Conservation (phyloP, 2,797 vertebrate genomes). For the Coracias cyanogaster region DNA sequence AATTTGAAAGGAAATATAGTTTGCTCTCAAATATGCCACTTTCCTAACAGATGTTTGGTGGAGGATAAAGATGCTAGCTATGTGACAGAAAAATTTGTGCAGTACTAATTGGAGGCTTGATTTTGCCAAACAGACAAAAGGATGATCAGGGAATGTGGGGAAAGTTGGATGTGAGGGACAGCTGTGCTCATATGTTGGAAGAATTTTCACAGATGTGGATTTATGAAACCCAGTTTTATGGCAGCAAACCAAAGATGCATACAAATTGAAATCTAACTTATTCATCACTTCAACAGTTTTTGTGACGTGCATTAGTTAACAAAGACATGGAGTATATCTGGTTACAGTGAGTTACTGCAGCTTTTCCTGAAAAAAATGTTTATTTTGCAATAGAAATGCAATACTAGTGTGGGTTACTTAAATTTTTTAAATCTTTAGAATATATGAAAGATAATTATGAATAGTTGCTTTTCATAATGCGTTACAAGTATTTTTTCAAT, state of each 20-base stretch:
- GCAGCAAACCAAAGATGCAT: slow-evolving; percentile 26
- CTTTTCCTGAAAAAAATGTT: background rate
- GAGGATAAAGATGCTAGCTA: background rate
- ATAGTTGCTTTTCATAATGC: background rate
- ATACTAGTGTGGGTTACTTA: background rate
- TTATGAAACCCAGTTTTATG: slow-evolving; percentile 36
- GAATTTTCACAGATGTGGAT: slow-evolving; percentile 42
- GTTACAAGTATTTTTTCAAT: background rate
- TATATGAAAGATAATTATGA: background rate
- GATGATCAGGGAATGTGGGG: slow-evolving; percentile 9
- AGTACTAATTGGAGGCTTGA: slow-evolving; percentile 16
- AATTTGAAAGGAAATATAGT: slow-evolving; percentile 18
- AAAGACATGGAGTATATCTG: background rate
- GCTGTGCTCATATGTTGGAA: slow-evolving; percentile 33
- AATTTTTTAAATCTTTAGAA: background rate
- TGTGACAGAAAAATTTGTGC: background rate
- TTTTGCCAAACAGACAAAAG: slow-evolving; percentile 45
- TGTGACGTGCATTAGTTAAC: background rate
- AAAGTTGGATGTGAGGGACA: slow-evolving; percentile 25
- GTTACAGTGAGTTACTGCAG: background rate
- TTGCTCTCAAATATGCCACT: background rate
- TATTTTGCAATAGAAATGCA: background rate
- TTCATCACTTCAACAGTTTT: background rate
- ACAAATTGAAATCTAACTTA: slow-evolving; percentile 42
- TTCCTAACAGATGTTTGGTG: background rate